These are phyloP conservation scores for Laothoe populi DNA, from an alignment of 2,888 invertebrate species.

Conservation along the genomic window DNA sequence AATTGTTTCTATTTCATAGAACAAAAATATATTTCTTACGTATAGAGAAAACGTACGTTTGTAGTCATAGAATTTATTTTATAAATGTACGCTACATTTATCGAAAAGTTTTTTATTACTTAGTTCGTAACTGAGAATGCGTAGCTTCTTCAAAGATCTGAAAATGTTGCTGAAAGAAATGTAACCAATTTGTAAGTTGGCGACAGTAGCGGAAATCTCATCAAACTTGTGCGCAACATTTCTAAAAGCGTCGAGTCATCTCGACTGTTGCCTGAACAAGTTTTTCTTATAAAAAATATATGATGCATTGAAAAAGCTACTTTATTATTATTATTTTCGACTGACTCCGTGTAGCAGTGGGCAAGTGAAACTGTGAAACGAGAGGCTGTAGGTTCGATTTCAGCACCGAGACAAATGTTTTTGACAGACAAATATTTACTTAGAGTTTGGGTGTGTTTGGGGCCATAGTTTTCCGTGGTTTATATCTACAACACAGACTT, in stretches of 20 bases:
- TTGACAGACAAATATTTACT: too few species aligned
- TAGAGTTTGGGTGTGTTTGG: too few species aligned
- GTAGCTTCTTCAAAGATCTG: background rate
- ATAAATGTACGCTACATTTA: background rate
- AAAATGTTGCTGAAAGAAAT: conserved; percentile 9
- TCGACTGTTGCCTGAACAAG: conserved; percentile 3
- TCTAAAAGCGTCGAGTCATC: conserved; percentile 13
- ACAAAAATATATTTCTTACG: too few species aligned
- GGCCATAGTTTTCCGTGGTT: too few species aligned
- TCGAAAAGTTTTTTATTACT: background rate
- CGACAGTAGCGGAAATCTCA: conserved; percentile 22
- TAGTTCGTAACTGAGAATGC: background rate
- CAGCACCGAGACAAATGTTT: too few species aligned
- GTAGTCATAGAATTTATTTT: too few species aligned
- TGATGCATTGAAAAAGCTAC: background rate
- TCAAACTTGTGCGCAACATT: conserved; percentile 16
- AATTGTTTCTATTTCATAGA: too few species aligned
- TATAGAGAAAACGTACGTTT: too few species aligned
- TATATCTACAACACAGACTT: too few species aligned
- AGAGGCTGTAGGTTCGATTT: too few species aligned
- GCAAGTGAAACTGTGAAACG: too few species aligned
- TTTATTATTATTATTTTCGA: background rate
- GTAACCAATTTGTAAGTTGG: conserved; percentile 21
- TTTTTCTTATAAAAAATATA: background rate
- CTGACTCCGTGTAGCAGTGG: too few species aligned